These are phyloP conservation scores for Eidolon dupreanum DNA, from an alignment of 2,797 vertebrate genomes.

Conservation along the genomic window DNA sequence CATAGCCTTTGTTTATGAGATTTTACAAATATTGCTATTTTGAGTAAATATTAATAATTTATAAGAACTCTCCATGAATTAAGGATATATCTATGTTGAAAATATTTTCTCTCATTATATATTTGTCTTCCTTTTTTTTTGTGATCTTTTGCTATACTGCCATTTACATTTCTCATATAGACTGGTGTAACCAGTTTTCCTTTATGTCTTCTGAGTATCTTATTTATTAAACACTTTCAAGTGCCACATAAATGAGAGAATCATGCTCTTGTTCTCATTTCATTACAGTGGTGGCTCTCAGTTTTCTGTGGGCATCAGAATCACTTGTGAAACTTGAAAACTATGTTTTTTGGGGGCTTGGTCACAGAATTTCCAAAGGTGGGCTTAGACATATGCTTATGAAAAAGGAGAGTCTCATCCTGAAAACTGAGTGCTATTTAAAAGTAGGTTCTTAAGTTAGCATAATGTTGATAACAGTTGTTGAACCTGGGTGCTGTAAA, in stretches of 20 bases:
- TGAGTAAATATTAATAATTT: conserved; percentile 8
- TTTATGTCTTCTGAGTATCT: neutral
- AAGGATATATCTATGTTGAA: neutral
- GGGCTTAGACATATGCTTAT: neutral
- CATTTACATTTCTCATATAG: neutral
- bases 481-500: neutral
- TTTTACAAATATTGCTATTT: neutral
- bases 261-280: neutral
- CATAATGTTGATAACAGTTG: neutral
- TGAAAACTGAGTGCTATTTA: neutral
- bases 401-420: neutral
- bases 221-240: neutral
- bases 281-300: neutral
- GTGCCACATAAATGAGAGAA: neutral
- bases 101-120: neutral
- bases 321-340: neutral
- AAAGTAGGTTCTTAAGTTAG: neutral
- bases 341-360: neutral
- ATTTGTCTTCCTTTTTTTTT: neutral
- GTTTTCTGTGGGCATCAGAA: neutral
- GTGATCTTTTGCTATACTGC: neutral
- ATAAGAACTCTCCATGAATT: neutral
- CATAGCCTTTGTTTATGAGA: neutral
- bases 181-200: neutral
- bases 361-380: neutral